Conservation (phyloP, 2,888 invertebrate genomes). For the Drosophila cognata region DNA sequence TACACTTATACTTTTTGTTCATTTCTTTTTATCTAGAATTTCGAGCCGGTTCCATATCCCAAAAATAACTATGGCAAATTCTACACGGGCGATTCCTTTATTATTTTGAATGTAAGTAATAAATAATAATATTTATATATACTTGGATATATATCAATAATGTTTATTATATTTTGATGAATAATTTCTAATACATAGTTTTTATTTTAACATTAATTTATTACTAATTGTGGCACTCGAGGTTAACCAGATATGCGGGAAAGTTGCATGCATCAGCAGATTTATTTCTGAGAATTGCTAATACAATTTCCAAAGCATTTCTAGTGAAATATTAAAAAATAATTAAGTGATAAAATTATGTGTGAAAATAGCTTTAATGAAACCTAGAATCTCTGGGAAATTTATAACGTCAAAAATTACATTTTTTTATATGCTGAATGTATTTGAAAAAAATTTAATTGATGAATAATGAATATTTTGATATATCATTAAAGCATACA, state of each 20-base stretch:
- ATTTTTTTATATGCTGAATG: not conserved
- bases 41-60: slow-evolving; percentile 91
- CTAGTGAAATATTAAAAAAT: not conserved
- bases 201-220: not conserved
- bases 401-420: not conserved
- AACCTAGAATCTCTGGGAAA: not conserved
- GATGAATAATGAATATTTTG: not conserved
- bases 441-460: not conserved
- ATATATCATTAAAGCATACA: not conserved
- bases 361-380: not conserved
- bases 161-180: not conserved
- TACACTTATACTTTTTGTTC: slow-evolving; percentile 19
- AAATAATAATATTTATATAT: not conserved
- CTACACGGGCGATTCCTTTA: slow-evolving; percentile 94
- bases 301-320: not conserved
- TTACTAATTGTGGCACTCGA: not conserved
- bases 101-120: slow-evolving; percentile 90
- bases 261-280: not conserved
- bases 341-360: not conserved
- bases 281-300: too few species aligned
- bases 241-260: not conserved
- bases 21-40: slow-evolving; percentile 87
- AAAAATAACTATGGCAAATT: slow-evolving; percentile 92
- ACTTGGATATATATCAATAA: not conserved
- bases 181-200: not conserved